Evolutionary conservation across 2,888 invertebrate species (phyloP).

Genomic region (Drosophila subquinaria): DNA sequence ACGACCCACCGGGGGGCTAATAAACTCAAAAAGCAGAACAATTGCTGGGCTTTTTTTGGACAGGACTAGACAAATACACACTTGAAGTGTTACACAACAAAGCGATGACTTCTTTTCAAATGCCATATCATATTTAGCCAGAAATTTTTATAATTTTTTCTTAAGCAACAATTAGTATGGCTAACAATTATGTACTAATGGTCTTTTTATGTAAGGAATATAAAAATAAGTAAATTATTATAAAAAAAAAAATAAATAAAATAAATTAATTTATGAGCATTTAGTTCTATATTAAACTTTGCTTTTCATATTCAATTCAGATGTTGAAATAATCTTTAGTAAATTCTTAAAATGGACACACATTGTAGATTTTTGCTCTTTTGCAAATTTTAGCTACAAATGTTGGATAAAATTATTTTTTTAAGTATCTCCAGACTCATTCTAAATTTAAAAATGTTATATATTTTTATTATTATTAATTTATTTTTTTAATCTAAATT

Average conservation of each 20-base stretch:
- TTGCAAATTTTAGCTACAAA: too few species aligned
- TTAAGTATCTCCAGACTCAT: too few species aligned
- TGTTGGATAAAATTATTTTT: too few species aligned
- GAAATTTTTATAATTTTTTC: conserved; percentile 31
- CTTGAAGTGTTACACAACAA: conserved; percentile 23
- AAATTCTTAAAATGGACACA: background rate
- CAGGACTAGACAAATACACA: conserved; percentile 45
- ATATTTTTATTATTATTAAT: too few species aligned
- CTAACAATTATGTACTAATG: background rate
- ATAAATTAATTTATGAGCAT: background rate
- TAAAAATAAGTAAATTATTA: background rate
- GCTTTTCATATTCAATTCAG: too few species aligned
- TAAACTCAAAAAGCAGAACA: conserved; percentile 76
- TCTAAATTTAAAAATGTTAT: too few species aligned
- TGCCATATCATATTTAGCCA: conserved; percentile 39
- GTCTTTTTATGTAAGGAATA: background rate
- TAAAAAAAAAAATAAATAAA: background rate
- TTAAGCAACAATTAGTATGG: conserved; percentile 6
- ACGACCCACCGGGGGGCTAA: conserved; percentile 75
- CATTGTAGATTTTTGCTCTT: too few species aligned
- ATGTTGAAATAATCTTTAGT: background rate
- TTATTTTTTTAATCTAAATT: too few species aligned
- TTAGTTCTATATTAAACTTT: too few species aligned
- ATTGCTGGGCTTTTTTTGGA: conserved; percentile 53
- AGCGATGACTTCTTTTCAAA: conserved; percentile 3